Percentiles rank a stretch among this genome's conserved stretches.
phyloP scores from a whole-genome alignment of 2,888 invertebrate genomes.

The Arge pagana region DNA sequence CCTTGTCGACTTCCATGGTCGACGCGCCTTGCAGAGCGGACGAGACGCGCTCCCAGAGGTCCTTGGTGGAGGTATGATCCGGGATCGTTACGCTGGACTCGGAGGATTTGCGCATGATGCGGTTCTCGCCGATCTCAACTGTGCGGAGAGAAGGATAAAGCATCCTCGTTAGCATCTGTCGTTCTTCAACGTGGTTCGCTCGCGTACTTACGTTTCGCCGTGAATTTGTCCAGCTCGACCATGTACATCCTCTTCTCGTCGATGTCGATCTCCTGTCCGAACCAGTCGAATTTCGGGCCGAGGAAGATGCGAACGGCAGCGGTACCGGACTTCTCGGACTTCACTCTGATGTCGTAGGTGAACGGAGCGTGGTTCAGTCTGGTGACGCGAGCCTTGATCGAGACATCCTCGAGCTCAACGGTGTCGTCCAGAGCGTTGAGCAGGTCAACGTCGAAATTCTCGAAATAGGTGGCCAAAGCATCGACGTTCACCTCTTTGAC shows the following conservation, averaged over 20 bases:
- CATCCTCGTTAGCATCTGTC: neutral
- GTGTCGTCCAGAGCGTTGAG: conserved; percentile 61
- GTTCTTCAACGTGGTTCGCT: no score
- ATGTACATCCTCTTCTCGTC: conserved; percentile 67
- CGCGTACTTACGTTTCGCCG: conserved; percentile 62
- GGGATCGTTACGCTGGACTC: conserved; percentile 67
- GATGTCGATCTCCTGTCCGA: conserved; percentile 63
- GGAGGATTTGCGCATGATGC: conserved; percentile 66
- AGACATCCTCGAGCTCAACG: conserved; percentile 59
- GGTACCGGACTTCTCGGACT: conserved; percentile 64
- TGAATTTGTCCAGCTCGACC: conserved; percentile 66
- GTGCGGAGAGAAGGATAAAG: neutral
- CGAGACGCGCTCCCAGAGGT: conserved; percentile 13
- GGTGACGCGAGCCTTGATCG: conserved; percentile 64
- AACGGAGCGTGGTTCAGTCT: conserved; percentile 71
- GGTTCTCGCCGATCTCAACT: conserved; percentile 66
- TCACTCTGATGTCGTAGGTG: conserved; percentile 62
- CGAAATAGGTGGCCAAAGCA: conserved; percentile 72
- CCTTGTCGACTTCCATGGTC: conserved; percentile 61
- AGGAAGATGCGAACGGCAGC: conserved; percentile 70
- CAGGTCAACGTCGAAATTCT: conserved; percentile 67
- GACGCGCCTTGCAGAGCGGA: conserved; percentile 55
- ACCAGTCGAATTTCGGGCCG: conserved; percentile 71
- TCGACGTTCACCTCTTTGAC: conserved; percentile 69
- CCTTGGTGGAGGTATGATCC: conserved; percentile 58